Evolutionary conservation across 1,140 invertebrate species (phyloP).

Genomic region (Drosophila saltans): DNA sequence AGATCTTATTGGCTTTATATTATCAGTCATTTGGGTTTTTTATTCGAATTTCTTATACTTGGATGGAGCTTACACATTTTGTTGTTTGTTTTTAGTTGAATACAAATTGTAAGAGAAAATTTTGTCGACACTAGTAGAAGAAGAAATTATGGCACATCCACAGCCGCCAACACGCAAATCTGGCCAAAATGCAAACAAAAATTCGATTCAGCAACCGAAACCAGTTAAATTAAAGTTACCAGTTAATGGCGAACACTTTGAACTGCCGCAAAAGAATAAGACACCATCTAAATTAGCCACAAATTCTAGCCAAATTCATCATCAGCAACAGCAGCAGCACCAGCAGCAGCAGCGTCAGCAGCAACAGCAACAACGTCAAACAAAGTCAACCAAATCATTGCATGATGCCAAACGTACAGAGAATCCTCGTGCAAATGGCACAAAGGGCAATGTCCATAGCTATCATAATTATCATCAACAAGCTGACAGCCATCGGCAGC

Average conservation of each 20-base stretch:
- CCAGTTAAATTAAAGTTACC: neutral
- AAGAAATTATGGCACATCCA: slow-evolving; percentile 1
- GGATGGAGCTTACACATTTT: neutral
- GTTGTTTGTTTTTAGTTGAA: slow-evolving; percentile 1
- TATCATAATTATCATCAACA: neutral
- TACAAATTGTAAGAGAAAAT: slow-evolving; percentile 11
- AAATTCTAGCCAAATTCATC: neutral
- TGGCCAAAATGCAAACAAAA: slow-evolving; percentile 6
- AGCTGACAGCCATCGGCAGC: neutral
- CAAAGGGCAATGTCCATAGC: neutral
- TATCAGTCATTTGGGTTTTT: neutral
- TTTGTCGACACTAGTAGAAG: neutral
- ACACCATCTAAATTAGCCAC: neutral
- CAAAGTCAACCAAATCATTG: neutral
- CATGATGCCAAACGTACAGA: neutral
- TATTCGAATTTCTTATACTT: neutral
- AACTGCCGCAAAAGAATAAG: neutral
- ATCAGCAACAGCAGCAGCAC: slow-evolving; percentile 1
- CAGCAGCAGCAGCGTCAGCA: neutral
- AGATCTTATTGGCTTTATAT: neutral
- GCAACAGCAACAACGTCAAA: neutral
- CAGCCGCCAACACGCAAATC: slow-evolving; percentile 1
- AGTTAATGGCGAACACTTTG: neutral
- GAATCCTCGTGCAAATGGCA: neutral
- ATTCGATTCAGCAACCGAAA: neutral